Evolutionary conservation across 2,888 invertebrate genomes (phyloP), one percentile per base, ranked within the genome.

Genomic region (Pecten maximus): DNA sequence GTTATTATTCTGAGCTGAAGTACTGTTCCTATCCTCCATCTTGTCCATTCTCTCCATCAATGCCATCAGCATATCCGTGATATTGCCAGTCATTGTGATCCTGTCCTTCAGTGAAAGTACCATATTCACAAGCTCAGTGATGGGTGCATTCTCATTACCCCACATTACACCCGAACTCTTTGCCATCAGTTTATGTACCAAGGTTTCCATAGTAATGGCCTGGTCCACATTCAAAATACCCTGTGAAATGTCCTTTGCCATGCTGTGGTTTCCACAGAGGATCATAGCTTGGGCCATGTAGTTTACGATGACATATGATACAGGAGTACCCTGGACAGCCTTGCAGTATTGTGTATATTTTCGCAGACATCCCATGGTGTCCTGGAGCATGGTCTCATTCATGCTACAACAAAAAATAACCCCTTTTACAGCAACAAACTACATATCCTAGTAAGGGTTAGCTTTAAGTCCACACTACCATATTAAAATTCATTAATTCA

Each of bases 351-450:
- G 6, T 28, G 15, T 35, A 28, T 74, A 35, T 10, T 10, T 28
- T 28, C 23, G 35, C 35, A 74, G 28, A 74, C 74, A 74, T 74
- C 4, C 28, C 12, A 74, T 6, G 3, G 28, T 28, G 16, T 35
- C 74, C 28, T 74, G 0, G 6, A 74, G 28, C 74, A 74, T 74
- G 74, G 74, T 74, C 74, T 74, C 74, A 74, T 74, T 74, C 74
- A 74, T 74, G 35, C 74, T 74, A 74, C 35, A 74, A 74, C 35
- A 74, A 35, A 74, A 28, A 60, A 60, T n/a, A 16, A 16, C 1
- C 6, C 16, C 16, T 60, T n/a, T n/a, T n/a, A n/a, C n/a, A n/a
- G n/a, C n/a, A n/a, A n/a, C n/a, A n/a, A n/a, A n/a, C n/a, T n/a
- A n/a, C n/a, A n/a, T n/a, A n/a, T n/a, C n/a, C n/a, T n/a, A n/a